Base-by-base conservation (phyloP, 64 coral and sea anemone genomes). In the Stichodactyla helianthus region DNA sequence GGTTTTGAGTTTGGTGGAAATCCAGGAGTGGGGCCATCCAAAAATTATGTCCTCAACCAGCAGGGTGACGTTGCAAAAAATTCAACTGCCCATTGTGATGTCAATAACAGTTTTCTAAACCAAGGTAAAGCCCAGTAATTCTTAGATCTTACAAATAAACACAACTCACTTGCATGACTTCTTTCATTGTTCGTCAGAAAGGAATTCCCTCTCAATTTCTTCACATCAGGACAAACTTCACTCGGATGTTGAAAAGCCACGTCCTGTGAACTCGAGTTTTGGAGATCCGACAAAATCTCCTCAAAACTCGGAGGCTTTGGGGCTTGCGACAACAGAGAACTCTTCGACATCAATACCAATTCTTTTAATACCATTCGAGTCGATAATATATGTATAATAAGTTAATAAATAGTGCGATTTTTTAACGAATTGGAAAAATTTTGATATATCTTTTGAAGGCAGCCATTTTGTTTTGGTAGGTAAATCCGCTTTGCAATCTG, bases 241-340 rank as follows among this genome's bases (percentile, higher is more conserved):
- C 78, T 52, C 51, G 78, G 78, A 81, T 81, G 78, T 54, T 81
- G 44, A 59, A 90, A 90, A 10, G 84, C 83, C 70, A 90, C 89
- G 60, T 90, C 89, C 13, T 79, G 25, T 6, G 77, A 83, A 18
- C 17, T 85, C 35, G 89, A 83, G 23, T 56, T 57, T 16, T 58
- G 59, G 11, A 90, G 56, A 85, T 90, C 89, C 62, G 83, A 83
- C 25, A 90, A 59, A 79, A 90, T 90, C 77, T 90, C 82, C 50
- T 90, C 89, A 5, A 90, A 83, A 27, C 82, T 85, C 0, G 89
- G 89, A 78, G 89, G 89, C 19, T 83, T 77, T 8, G 89, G 89
- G 62, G 28, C 83, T 51, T 90, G 68, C 67, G 20, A 60, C 3
- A 12, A 12, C 71, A 44, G 26, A 26, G 82, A 76, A 31, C 56